A percentile compares a stretch with the other conserved stretches of the same genome.
These are phyloP conservation scores for Coluber constrictor DNA, from an alignment of 2,797 vertebrate species.

Conservation along the genomic window DNA sequence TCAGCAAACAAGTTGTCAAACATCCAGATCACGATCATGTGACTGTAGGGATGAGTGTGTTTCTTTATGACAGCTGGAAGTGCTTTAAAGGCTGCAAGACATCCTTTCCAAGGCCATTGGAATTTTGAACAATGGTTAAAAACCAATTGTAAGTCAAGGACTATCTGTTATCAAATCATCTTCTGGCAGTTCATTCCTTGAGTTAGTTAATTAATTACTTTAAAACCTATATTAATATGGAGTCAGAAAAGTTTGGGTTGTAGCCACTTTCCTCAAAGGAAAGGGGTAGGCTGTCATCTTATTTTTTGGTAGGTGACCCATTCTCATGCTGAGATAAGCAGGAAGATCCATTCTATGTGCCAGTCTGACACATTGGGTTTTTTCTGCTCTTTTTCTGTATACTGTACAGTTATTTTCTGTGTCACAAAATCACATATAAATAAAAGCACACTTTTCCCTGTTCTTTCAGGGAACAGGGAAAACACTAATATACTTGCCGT, in stretches of 20 bases:
- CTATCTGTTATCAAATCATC: neutral
- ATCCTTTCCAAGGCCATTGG: neutral
- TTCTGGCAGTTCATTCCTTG: neutral
- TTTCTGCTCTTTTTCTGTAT: neutral
- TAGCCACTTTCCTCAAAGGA: neutral
- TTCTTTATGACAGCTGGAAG: too few species aligned
- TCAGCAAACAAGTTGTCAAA: neutral
- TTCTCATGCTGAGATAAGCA: neutral
- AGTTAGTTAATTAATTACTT: neutral
- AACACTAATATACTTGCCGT: too few species aligned
- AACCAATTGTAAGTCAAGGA: neutral
- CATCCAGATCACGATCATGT: neutral
- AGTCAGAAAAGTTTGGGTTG: neutral
- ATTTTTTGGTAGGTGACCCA: neutral
- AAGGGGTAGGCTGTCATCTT: neutral
- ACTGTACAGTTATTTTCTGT: neutral
- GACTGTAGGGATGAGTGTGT: neutral
- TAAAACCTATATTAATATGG: neutral
- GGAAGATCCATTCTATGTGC: neutral
- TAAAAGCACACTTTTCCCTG: conserved; percentile 16
- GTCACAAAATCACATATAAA: neutral
- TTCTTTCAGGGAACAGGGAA: too few species aligned
- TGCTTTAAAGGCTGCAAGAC: neutral
- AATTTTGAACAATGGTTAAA: neutral
- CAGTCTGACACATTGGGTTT: neutral